Conservation (phyloP, 2,888 invertebrate species). For the Noctuana brunneofusca region DNA sequence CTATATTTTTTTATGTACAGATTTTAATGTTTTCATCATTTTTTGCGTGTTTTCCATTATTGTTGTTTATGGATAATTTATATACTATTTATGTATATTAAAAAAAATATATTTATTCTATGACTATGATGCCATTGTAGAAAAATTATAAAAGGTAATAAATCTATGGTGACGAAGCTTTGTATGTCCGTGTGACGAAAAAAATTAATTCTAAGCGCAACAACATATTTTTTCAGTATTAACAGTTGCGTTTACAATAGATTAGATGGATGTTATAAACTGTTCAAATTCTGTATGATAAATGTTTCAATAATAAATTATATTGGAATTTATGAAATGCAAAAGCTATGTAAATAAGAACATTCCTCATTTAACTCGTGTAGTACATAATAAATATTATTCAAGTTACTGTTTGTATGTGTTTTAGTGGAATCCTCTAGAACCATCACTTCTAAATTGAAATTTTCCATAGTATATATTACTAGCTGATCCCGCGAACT, state of each 20-base stretch:
- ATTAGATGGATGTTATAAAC: conserved; percentile 44
- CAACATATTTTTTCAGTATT: conserved; percentile 65
- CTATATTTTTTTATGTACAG: conserved; percentile 40
- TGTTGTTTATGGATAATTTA: conserved; percentile 39
- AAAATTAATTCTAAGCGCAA: conserved; percentile 47
- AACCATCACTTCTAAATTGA: not conserved
- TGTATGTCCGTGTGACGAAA: conserved; percentile 45
- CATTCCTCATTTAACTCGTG: conserved; percentile 83
- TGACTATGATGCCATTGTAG: conserved; percentile 41
- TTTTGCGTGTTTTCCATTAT: conserved; percentile 37
- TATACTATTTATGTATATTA: conserved; percentile 32
- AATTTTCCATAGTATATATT: not conserved
- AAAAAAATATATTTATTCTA: conserved; percentile 40
- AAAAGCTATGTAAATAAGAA: conserved; percentile 82
- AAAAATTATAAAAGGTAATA: conserved; percentile 31
- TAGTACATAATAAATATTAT: conserved; percentile 83
- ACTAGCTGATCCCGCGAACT: no score
- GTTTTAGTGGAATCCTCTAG: conserved; percentile 50
- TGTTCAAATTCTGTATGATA: conserved; percentile 48
- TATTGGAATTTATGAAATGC: conserved; percentile 60
- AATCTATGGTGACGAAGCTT: conserved; percentile 36
- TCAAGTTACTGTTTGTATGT: conserved; percentile 77
- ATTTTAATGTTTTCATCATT: conserved; percentile 35
- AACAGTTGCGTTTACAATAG: conserved; percentile 55
- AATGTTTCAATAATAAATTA: conserved; percentile 53